Conservation (phyloP, 2,113 vertebrate genomes). For the Tenrec ecaudatus region DNA sequence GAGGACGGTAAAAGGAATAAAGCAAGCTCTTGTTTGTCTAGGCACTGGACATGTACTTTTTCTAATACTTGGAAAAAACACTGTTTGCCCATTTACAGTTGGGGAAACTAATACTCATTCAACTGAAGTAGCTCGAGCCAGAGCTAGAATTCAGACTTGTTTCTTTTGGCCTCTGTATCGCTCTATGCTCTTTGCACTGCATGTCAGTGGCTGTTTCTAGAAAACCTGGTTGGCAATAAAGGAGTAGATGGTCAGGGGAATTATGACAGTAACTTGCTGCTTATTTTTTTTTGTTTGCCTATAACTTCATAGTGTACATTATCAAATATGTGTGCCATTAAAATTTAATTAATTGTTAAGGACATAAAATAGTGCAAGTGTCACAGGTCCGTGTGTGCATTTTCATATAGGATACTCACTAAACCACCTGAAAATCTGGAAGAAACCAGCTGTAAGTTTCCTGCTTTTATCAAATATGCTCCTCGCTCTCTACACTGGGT, state of each 20-base stretch:
- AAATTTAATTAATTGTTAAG: not conserved
- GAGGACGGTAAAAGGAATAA: too few relatives aligned
- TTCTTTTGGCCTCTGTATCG: not conserved
- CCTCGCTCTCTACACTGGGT: conserved; percentile 93
- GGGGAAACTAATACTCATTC: not conserved
- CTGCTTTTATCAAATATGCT: conserved; percentile 90
- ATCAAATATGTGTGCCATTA: not conserved
- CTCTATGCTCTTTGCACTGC: not conserved
- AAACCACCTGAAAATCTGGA: conserved; percentile 89
- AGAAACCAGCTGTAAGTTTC: conserved; percentile 84
- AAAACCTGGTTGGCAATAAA: not conserved
- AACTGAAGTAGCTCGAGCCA: not conserved
- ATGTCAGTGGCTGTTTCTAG: not conserved
- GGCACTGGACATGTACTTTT: too few relatives aligned
- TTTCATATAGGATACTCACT: conserved; percentile 90
- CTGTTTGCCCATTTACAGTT: too few relatives aligned
- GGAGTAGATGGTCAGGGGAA: not conserved
- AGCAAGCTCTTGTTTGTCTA: too few relatives aligned
- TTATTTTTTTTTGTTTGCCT: conserved; percentile 1
- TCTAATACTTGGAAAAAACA: too few relatives aligned
- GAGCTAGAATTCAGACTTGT: not conserved
- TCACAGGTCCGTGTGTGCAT: conserved; percentile 10
- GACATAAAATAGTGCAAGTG: not conserved
- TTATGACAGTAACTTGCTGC: not conserved
- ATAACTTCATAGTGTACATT: not conserved